A percentile compares a stretch with the other conserved stretches of the same genome.
These are phyloP conservation scores for Eurois occulta DNA, from an alignment of 2,888 invertebrate genomes.

Conservation along the genomic window DNA sequence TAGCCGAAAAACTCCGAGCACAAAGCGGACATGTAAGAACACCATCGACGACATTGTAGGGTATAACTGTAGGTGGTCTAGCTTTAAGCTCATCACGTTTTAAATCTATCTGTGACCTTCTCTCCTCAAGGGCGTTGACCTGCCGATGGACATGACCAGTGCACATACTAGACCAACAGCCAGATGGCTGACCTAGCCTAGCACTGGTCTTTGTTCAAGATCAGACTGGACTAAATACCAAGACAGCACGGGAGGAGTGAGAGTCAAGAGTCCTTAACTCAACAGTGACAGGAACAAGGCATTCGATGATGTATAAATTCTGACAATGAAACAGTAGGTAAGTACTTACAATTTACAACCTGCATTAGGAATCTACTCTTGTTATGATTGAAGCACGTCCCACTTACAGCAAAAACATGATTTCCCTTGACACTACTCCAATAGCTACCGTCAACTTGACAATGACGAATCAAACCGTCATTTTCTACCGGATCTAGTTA, in stretches of 20 bases:
- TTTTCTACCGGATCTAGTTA: conserved; percentile 68
- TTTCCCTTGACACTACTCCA: conserved; percentile 61
- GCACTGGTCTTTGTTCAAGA: neutral
- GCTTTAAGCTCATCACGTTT: no score
- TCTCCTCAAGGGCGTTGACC: no score
- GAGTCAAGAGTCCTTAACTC: no score
- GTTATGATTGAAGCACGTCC: conserved; percentile 44
- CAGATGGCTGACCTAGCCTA: neutral
- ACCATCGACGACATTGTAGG: neutral
- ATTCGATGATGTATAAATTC: neutral
- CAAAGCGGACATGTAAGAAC: neutral
- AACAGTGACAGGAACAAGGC: neutral
- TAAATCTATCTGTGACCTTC: no score
- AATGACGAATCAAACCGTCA: conserved; percentile 64
- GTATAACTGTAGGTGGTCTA: neutral
- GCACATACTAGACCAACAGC: neutral
- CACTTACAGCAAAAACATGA: conserved; percentile 58
- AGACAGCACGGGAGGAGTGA: neutral
- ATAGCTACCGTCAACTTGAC: conserved; percentile 54
- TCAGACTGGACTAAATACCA: neutral
- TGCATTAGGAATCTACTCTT: neutral
- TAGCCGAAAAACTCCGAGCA: neutral
- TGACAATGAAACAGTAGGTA: neutral
- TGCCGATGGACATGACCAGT: no score
- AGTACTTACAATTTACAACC: neutral